Base-by-base conservation (phyloP, 2,888 invertebrate species). In the Leptinotarsa haldemani region DNA sequence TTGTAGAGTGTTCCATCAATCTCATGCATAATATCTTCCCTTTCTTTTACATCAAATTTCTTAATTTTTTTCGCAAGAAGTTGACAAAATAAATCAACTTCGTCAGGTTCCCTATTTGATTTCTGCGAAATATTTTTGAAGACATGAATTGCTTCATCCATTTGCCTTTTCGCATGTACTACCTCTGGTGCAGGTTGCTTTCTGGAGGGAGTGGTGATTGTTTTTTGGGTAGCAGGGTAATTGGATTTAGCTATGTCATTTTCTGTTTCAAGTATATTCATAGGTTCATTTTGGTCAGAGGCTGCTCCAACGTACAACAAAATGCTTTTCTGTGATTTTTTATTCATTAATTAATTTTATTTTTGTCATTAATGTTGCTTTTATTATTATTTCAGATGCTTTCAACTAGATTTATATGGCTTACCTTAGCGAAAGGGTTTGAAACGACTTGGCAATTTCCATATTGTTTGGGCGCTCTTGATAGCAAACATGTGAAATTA, bases 401-500 rank as follows among this genome's bases (percentile, higher is more conserved):
- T 18, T 7, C 15, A 22, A 63, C 63, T 22, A 22, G 25, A 63
- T 12, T 30, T 12, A 13, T 9, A 5, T 30, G 63, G 63, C 40
- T 63, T 18, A 4, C 63, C 15, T 30, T 63, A 63, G 63, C 2
- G 25, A 1, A 22, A 9, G 22, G 63, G 9, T 63, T 63, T 13
- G 12, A 63, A 18, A 63, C 7, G 7, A 30, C 30, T 30, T 30
- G 25, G 9, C 30, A 66, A 56, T 65, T 25, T 46, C 47, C 50
- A 22, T 22, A 46, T 65, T 30, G 46, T 50, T 13, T 65, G 40
- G 65, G 65, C 12, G 46, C 50, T 46, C 40, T 65, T 7, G 65
- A 65, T 46, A 50, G 65, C 48, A 65, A 65, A 15, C 65, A 65
- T 65, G 65, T 65, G 7, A 46, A 40, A 46, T 16, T 40, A 46